A percentile compares a stretch with the other conserved stretches of the same genome.
phyloP scores from a whole-genome alignment of 2,797 vertebrate genomes.

The Heliangelus exortis region DNA sequence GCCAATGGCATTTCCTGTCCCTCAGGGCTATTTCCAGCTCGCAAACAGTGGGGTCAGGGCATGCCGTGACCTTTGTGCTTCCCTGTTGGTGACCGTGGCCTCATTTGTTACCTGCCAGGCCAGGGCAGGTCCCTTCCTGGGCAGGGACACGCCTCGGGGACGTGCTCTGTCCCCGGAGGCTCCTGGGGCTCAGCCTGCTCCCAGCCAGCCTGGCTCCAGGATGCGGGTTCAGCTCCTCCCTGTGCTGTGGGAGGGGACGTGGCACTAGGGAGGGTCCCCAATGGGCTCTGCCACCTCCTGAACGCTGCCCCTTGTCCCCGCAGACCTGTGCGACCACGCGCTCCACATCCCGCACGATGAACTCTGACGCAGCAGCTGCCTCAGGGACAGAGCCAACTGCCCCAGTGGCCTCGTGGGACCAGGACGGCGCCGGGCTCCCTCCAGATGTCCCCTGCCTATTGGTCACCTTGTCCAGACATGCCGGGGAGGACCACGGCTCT shows the following conservation, averaged over 20 bases:
- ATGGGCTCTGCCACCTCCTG: accelerated
- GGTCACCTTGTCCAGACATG: accelerated
- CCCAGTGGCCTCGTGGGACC: not conserved
- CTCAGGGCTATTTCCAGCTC: slow-evolving; percentile 47
- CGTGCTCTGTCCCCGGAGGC: accelerated
- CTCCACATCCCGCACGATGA: slow-evolving; percentile 91
- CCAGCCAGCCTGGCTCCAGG: accelerated
- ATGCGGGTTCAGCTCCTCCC: no score
- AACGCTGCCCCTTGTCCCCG: not conserved
- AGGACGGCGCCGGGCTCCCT: accelerated
- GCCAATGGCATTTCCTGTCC: not conserved
- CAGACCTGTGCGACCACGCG: slow-evolving; percentile 95
- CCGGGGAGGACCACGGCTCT: accelerated
- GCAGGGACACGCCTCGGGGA: accelerated
- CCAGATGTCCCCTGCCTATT: accelerated
- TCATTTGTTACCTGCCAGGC: accelerated
- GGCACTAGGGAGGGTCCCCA: not conserved
- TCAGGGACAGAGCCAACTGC: not conserved
- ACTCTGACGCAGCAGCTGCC: slow-evolving; percentile 79
- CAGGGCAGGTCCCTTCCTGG: not conserved
- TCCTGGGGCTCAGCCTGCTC: not conserved
- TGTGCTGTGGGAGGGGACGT: not conserved
- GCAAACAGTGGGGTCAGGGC: not conserved
- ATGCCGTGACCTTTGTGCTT: not conserved
- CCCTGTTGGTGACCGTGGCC: not conserved